Percentiles rank a stretch among this genome's conserved stretches.
Conservation (phyloP, 2,113 vertebrate species). For the Motacilla alba region DNA sequence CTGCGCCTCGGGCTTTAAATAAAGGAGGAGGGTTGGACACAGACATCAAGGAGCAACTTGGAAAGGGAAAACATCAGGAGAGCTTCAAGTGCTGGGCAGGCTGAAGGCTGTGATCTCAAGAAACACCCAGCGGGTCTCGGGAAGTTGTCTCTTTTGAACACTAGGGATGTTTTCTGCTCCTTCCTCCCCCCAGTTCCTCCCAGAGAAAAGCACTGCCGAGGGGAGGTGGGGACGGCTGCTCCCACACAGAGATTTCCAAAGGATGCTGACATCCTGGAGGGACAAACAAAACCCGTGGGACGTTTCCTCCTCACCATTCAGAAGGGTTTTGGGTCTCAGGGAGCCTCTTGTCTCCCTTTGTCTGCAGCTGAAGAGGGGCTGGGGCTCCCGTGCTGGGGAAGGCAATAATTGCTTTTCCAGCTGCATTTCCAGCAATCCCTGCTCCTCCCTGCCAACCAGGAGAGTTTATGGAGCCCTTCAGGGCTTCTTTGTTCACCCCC, state of each 20-base stretch:
- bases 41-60: neutral
- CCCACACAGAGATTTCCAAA: neutral
- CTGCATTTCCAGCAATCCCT: neutral
- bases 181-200: neutral
- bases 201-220: neutral
- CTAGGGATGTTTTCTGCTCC: neutral
- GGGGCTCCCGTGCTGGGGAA: neutral
- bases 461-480: neutral
- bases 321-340: neutral
- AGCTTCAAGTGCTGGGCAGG: neutral
- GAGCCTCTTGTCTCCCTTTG: neutral
- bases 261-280: neutral
- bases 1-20: fast-evolving
- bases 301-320: neutral
- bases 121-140: fast-evolving
- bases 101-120: neutral
- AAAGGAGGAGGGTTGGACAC: neutral
- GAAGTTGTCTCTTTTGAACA: neutral
- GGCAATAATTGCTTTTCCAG: slow-evolving; percentile 37
- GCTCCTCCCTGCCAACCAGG: neutral
- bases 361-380: neutral
- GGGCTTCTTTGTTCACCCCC: neutral
- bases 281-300: neutral
- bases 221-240: neutral
- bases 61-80: neutral